Conservation (phyloP, 2,113 vertebrate genomes). For the Upupa epops region DNA sequence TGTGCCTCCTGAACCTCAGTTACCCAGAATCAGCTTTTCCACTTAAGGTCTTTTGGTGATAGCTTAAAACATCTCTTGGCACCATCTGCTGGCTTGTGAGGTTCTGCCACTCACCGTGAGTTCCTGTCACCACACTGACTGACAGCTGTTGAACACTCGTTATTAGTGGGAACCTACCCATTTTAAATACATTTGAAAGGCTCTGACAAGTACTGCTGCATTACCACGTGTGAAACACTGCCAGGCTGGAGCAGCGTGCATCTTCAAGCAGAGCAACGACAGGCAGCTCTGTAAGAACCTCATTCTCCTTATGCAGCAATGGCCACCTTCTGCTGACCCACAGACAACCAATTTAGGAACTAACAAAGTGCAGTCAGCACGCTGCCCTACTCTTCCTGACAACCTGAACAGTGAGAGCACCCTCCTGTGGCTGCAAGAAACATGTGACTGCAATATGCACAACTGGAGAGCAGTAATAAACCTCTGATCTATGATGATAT, state of each 20-base stretch:
- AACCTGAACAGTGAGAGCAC: background rate
- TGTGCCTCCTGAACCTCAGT: background rate
- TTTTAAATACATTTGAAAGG: background rate
- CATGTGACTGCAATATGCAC: background rate
- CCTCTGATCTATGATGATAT: background rate
- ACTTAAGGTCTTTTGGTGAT: background rate
- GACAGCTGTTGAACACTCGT: background rate
- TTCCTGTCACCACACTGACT: background rate
- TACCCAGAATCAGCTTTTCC: background rate
- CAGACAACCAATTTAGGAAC: background rate
- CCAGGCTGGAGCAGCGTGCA: background rate
- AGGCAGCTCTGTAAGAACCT: background rate
- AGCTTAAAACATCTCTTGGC: background rate
- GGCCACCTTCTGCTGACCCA: background rate
- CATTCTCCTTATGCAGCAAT: background rate
- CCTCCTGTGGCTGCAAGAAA: background rate
- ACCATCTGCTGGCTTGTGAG: conserved; percentile 43
- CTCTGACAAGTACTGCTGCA: background rate
- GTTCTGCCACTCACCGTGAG: background rate
- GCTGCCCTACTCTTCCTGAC: background rate
- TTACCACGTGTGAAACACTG: background rate
- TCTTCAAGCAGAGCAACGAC: background rate
- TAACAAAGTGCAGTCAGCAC: background rate
- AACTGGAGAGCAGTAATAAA: background rate
- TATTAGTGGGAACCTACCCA: background rate